These are phyloP conservation scores for Herpailurus yagouaroundi DNA, from an alignment of 2,113 vertebrate genomes.

Conservation along the genomic window DNA sequence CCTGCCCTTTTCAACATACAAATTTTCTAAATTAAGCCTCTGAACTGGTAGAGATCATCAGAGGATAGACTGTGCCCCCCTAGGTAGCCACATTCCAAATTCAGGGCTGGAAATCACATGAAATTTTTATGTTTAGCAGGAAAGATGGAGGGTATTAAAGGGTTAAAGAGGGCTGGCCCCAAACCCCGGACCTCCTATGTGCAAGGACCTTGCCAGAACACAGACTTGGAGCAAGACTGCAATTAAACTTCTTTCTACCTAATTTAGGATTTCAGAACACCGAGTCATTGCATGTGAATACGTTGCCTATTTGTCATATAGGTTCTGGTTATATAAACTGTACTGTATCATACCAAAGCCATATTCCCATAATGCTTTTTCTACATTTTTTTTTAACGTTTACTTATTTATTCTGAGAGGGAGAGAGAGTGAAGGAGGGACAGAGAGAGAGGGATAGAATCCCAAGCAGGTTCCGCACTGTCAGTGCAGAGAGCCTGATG, in stretches of 20 bases:
- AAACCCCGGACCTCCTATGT: neutral
- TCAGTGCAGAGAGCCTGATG: neutral
- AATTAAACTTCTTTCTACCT: conserved; percentile 30
- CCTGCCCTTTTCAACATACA: neutral
- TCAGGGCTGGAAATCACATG: neutral
- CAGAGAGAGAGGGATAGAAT: neutral
- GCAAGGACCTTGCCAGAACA: conserved; percentile 18
- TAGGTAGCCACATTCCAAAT: conserved; percentile 27
- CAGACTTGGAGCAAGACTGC: neutral
- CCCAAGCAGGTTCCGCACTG: neutral
- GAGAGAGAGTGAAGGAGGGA: neutral
- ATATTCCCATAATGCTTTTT: conserved; percentile 19
- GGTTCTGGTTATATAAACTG: conserved; percentile 7
- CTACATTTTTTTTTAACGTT: no score
- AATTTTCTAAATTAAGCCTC: conserved; percentile 8
- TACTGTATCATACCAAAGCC: neutral
- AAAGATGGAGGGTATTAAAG: neutral
- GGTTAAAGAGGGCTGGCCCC: conserved; percentile 18
- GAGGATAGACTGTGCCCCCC: neutral
- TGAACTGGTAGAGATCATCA: neutral
- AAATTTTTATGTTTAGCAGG: neutral
- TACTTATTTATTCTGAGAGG: neutral
- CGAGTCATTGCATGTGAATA: neutral
- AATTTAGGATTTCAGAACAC: conserved; percentile 27
- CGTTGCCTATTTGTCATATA: neutral